phyloP scores from a whole-genome alignment of 1,140 invertebrate species.

The Arion vulgaris region DNA sequence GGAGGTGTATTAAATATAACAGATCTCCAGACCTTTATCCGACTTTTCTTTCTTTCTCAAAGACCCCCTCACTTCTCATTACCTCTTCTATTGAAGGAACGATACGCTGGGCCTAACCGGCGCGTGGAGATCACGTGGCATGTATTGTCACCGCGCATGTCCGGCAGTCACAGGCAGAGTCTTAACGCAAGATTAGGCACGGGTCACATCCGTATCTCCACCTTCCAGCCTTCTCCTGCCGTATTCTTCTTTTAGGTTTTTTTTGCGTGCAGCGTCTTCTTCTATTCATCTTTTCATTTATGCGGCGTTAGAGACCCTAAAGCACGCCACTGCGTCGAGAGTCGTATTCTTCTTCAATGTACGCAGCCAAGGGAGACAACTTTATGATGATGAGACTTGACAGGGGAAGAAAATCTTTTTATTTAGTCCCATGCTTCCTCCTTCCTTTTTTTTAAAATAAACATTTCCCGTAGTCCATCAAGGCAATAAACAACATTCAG shows the following conservation, averaged over 20 bases:
- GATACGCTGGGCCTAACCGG: background rate
- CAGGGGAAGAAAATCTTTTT: background rate
- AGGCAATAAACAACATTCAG: background rate
- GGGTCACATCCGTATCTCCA: constrained; percentile 27
- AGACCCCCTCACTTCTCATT: constrained; percentile 17
- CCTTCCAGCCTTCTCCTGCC: background rate
- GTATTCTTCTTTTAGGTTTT: constrained; percentile 1
- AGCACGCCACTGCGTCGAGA: background rate
- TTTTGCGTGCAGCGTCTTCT: background rate
- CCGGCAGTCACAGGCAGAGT: background rate
- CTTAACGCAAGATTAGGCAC: constrained; percentile 32
- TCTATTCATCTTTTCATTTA: constrained; percentile 5
- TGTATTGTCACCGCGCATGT: constrained; percentile 25
- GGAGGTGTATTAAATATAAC: constrained; percentile 4
- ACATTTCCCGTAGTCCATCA: background rate
- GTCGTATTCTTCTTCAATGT: background rate
- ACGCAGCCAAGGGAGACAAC: background rate
- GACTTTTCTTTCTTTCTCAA: background rate
- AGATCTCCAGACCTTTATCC: background rate
- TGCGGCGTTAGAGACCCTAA: background rate
- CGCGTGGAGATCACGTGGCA: constrained; percentile 26
- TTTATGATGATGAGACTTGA: background rate
- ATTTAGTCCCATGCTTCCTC: background rate
- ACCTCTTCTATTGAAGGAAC: constrained; percentile 12
- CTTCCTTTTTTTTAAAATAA: background rate